These are phyloP conservation scores for Aurelia sp. DNA, from an alignment of 30 jellyfish, hydroid and myxozoan species.

Conservation along the genomic window DNA sequence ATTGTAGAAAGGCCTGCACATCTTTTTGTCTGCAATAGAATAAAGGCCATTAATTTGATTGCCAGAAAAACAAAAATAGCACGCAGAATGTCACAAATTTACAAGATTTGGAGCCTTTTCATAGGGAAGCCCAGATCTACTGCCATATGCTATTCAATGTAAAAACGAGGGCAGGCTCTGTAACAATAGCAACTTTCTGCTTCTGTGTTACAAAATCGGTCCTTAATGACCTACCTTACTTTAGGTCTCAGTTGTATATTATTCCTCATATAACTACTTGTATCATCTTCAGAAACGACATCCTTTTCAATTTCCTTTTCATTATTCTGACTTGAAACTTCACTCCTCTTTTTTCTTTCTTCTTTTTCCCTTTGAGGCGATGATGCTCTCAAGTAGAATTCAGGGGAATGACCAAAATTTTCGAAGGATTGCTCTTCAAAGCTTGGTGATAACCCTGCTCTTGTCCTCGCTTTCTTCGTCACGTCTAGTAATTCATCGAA, in stretches of 20 bases:
- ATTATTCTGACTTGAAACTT: constrained; percentile 56
- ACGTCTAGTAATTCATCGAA: constrained; percentile 67
- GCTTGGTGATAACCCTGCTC: constrained; percentile 87
- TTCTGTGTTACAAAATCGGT: too few relatives aligned
- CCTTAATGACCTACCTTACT: constrained; percentile 76
- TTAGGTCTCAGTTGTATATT: constrained; percentile 86
- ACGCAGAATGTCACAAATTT: too few relatives aligned
- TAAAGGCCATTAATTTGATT: background rate
- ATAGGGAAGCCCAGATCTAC: too few relatives aligned
- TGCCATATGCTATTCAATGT: too few relatives aligned
- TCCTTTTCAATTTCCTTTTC: constrained; percentile 68
- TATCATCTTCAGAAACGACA: constrained; percentile 73
- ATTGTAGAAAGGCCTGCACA: constrained; percentile 84
- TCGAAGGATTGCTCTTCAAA: constrained; percentile 81
- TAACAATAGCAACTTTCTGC: too few relatives aligned
- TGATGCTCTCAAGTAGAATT: constrained; percentile 86
- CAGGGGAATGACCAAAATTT: constrained; percentile 70
- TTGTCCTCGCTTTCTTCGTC: constrained; percentile 76
- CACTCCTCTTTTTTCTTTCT: constrained; percentile 49
- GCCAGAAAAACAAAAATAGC: too few relatives aligned
- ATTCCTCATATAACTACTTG: constrained; percentile 68
- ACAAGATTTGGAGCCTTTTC: too few relatives aligned
- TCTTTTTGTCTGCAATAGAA: constrained; percentile 81
- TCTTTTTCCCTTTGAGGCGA: constrained; percentile 83
- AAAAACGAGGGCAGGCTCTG: too few relatives aligned